Evolutionary conservation across 2,888 invertebrate genomes (phyloP), one percentile per base, ranked within the genome.

Genomic region (Dinocampus coccinellae): DNA sequence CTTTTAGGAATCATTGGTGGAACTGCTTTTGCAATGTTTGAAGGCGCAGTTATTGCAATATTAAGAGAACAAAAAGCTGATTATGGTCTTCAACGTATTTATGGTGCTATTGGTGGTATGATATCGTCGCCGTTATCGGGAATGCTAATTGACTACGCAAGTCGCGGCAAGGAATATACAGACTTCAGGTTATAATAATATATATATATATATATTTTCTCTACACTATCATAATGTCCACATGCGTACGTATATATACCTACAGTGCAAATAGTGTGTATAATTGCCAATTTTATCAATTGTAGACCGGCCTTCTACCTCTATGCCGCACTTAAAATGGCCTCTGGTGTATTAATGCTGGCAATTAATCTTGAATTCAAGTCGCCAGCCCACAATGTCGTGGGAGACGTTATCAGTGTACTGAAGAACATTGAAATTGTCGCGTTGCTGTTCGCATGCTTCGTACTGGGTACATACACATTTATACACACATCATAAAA

Each of bases 41-140:
- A 94, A 86, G 93, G 94, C 1, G 94, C 94, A 0, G 93, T 93
- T 2, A 93, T 94, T 72, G 92, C 94, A 4, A 93, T 94, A 78
- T 88, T 94, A 70, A 88, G 93, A 71, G 93, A 94, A 79, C 93
- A 93, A 81, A 91, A 92, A 77, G 94, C 93, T 0, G 94, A 94
- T 88, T 94, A 94, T 80, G 94, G 94, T 0, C 87, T 94, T 75
- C 94, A 94, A 87, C 89, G 93, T 70, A 91, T 94, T 70, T 94
- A 93, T 82, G 94, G 93, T 42, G 92, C 92, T 73, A 90, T 94
- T 73, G 94, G 94, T 0, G 93, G 93, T 29, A 93, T 94, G 92
- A 92, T 94, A 78, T 92, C 93, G n/a, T 93, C 94, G 0, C 94
- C 94, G 0, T 87, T 94, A 9, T 93, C 94, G 0, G 94, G 94